Conservation (phyloP, 2,797 vertebrate genomes). For the Chloroceryle amazona region DNA sequence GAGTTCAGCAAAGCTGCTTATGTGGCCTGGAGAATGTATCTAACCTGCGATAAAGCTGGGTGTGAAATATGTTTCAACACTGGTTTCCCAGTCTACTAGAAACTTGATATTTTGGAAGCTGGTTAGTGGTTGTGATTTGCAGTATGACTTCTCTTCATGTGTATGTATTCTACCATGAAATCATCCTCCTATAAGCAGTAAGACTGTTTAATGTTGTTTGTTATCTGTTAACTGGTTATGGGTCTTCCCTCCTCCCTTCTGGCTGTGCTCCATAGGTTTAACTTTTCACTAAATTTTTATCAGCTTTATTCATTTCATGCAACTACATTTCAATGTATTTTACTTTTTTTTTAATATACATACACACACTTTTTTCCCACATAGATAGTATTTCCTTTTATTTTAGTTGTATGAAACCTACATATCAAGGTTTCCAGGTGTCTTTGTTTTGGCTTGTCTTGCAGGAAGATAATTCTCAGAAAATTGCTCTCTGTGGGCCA, state of each 20-base stretch:
- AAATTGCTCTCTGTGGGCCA: not conserved
- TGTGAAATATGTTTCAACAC: not conserved
- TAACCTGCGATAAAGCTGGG: no score
- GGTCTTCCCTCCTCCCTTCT: not conserved
- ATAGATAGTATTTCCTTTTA: not conserved
- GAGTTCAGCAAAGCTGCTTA: not conserved
- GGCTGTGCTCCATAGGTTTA: not conserved
- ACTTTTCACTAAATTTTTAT: not conserved
- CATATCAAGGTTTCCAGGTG: not conserved
- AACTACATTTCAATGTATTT: not conserved
- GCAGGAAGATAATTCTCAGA: not conserved
- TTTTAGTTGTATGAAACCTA: not conserved
- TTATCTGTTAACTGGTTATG: not conserved
- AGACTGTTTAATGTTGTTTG: not conserved
- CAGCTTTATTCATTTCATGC: not conserved
- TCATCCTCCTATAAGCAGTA: rapidly evolving
- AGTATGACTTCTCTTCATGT: not conserved
- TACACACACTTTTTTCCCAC: not conserved
- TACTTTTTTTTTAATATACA: no score
- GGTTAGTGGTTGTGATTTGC: not conserved
- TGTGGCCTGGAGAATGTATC: not conserved
- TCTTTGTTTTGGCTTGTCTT: not conserved
- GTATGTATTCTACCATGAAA: not conserved
- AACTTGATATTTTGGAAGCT: not conserved
- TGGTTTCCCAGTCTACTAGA: not conserved